phyloP scores from a whole-genome alignment of 2,888 invertebrate species.

The Mamestra brassicae region DNA sequence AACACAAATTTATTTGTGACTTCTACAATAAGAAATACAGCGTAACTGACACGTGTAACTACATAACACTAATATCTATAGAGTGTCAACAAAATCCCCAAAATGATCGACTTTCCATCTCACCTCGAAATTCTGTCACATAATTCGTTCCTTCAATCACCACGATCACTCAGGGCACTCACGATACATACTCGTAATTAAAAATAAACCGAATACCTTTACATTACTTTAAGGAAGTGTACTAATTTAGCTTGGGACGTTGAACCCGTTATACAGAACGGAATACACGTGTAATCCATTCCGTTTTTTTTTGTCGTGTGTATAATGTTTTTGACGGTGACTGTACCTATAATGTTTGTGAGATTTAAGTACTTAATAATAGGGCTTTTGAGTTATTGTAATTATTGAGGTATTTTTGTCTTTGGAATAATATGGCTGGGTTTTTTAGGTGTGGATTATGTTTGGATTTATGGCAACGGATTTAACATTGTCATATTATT shows the following conservation, averaged over 20 bases:
- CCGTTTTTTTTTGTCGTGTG: slow-evolving; percentile 57
- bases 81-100: not conserved
- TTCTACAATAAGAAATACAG: too few relatives aligned
- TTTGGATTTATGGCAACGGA: slow-evolving; percentile 2
- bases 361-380: slow-evolving; percentile 50
- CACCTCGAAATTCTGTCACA: slow-evolving; percentile 43
- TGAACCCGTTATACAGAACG: slow-evolving; percentile 81
- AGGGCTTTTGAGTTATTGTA: slow-evolving; percentile 48
- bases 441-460: slow-evolving; percentile 22
- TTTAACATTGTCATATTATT: slow-evolving; percentile 21
- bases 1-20: too few relatives aligned
- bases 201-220: slow-evolving; percentile 73
- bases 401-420: slow-evolving; percentile 55
- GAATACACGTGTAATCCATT: slow-evolving; percentile 79
- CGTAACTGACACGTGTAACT: not conserved
- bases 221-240: slow-evolving; percentile 77
- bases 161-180: slow-evolving; percentile 67
- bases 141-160: slow-evolving; percentile 55
- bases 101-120: not conserved
- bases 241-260: slow-evolving; percentile 84
- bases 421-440: slow-evolving; percentile 51
- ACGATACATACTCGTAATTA: slow-evolving; percentile 70
- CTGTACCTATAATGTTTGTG: slow-evolving; percentile 46
- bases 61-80: not conserved
- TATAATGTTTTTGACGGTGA: slow-evolving; percentile 53